Conservation (phyloP, 1,140 invertebrate species). For the Vollenhovia emeryi region DNA sequence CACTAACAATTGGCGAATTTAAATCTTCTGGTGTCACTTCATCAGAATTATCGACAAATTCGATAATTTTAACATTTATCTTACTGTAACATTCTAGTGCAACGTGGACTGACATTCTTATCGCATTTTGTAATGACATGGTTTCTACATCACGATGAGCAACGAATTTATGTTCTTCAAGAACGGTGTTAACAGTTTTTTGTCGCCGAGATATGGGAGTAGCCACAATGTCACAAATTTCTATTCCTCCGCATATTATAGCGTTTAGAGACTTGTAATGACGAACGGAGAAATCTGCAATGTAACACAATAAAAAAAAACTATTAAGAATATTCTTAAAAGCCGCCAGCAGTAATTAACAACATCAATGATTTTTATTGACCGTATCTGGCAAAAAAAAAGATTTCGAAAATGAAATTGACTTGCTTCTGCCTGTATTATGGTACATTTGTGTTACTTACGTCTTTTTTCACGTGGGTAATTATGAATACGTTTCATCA, state of each 20-base stretch:
- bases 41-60: slow-evolving; percentile 87
- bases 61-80: slow-evolving; percentile 91
- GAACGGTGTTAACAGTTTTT: slow-evolving; percentile 88
- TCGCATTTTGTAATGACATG: slow-evolving; percentile 80
- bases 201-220: slow-evolving; percentile 91
- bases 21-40: slow-evolving; percentile 82
- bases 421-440: neutral
- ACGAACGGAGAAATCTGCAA: slow-evolving; percentile 83
- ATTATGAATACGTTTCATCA: slow-evolving; percentile 37
- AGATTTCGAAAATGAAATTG: too few relatives aligned
- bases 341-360: too few relatives aligned
- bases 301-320: too few relatives aligned
- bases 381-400: too few relatives aligned
- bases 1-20: slow-evolving; percentile 85
- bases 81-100: slow-evolving; percentile 91
- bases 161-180: slow-evolving; percentile 92
- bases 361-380: too few relatives aligned
- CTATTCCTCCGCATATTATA: slow-evolving; percentile 91
- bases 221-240: slow-evolving; percentile 93
- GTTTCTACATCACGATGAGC: slow-evolving; percentile 74
- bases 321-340: too few relatives aligned
- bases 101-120: slow-evolving; percentile 89
- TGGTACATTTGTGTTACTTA: slow-evolving; percentile 34
- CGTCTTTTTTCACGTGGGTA: slow-evolving; percentile 76
- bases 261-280: slow-evolving; percentile 82